Conservation (phyloP, 1,140 invertebrate species). For the Leptoteleia sp. region DNA sequence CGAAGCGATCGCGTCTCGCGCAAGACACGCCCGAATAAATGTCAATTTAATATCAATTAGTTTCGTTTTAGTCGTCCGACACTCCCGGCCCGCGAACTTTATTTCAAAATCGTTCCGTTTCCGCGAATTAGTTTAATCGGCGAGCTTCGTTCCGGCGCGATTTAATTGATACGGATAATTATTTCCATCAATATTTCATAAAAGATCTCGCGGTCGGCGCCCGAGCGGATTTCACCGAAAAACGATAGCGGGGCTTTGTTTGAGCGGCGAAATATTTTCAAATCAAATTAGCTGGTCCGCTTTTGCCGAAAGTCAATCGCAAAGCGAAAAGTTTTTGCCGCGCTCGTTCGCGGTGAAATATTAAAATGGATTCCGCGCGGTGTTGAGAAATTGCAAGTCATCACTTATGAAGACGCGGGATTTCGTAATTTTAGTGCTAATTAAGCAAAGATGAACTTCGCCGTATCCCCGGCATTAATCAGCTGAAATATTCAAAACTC, state of each 20-base stretch:
- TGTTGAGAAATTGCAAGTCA: constrained; percentile 31
- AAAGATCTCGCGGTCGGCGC: too few relatives aligned
- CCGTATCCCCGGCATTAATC: constrained; percentile 35
- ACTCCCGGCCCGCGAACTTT: too few relatives aligned
- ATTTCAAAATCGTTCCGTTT: too few relatives aligned
- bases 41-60: constrained; percentile 10
- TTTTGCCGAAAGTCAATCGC: constrained; percentile 22
- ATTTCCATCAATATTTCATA: too few relatives aligned
- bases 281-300: constrained; percentile 18
- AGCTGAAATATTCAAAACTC: constrained; percentile 47
- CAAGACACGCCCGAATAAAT: not conserved
- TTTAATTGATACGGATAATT: too few relatives aligned
- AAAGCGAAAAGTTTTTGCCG: constrained; percentile 22
- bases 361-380: constrained; percentile 19
- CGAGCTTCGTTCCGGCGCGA: too few relatives aligned
- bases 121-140: too few relatives aligned
- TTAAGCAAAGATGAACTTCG: constrained; percentile 46
- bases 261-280: constrained; percentile 4
- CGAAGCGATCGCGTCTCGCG: not conserved
- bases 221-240: too few relatives aligned
- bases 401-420: constrained; percentile 34
- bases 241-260: not conserved
- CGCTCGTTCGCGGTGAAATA: constrained; percentile 22
- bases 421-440: constrained; percentile 41
- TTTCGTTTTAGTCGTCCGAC: constrained; percentile 2